A percentile compares a stretch with the other conserved stretches of the same genome.
phyloP scores from a whole-genome alignment of 2,113 vertebrate genomes.

The Microcebus murinus region DNA sequence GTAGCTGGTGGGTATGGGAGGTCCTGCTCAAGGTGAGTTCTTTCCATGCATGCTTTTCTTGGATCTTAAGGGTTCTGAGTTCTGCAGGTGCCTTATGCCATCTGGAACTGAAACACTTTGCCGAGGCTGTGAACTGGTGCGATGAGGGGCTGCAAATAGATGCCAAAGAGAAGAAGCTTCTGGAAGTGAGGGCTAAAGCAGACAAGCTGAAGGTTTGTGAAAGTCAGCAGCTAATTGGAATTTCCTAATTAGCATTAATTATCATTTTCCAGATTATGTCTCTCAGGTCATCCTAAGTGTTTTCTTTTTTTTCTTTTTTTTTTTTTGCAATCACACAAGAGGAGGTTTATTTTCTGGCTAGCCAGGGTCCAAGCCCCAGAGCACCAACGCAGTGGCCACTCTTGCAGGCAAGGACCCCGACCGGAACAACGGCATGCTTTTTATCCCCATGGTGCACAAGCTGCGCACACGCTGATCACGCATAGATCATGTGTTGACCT shows the following conservation, averaged over 20 bases:
- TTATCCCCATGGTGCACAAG: no score
- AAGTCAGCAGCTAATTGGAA: background rate
- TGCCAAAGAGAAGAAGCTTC: slow-evolving; percentile 91
- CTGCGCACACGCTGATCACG: no score
- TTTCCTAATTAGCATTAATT: slow-evolving; percentile 47
- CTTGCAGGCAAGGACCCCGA: no score
- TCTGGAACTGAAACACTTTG: slow-evolving; percentile 90
- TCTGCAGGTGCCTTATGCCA: slow-evolving; percentile 93
- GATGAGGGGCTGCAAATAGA: slow-evolving; percentile 92
- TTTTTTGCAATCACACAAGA: background rate
- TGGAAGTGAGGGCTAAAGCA: slow-evolving; percentile 90
- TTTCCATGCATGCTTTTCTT: background rate
- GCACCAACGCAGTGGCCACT: no score
- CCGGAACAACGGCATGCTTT: no score
- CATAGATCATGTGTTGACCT: no score
- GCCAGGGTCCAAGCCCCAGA: no score
- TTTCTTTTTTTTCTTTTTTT: slow-evolving; percentile 3
- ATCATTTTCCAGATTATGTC: background rate
- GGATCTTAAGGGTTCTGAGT: slow-evolving; percentile 38
- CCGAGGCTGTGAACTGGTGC: slow-evolving; percentile 92
- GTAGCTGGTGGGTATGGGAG: background rate
- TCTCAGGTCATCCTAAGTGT: background rate
- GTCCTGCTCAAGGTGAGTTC: background rate
- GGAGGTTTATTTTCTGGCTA: no score
- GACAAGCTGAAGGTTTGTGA: slow-evolving; percentile 91